These are phyloP conservation scores for Athene noctua DNA, from an alignment of 2,113 vertebrate genomes.

Conservation along the genomic window DNA sequence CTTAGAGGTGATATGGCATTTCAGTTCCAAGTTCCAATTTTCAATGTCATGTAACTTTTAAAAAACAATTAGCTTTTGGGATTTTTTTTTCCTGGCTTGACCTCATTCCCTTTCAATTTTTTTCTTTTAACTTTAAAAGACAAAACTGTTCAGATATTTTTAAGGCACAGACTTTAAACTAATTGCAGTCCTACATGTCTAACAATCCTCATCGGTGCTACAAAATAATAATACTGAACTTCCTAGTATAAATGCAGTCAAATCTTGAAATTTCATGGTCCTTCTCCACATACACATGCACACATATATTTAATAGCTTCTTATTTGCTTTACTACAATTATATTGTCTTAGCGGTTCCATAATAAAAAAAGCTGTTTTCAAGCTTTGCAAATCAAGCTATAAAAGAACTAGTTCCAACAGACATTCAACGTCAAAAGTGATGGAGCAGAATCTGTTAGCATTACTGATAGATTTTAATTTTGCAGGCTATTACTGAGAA, in stretches of 20 bases:
- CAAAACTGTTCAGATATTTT: background rate
- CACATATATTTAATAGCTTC: background rate
- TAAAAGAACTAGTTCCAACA: background rate
- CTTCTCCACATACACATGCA: background rate
- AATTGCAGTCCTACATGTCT: background rate
- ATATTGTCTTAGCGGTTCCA: background rate
- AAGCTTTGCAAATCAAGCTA: background rate
- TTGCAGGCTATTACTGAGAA: background rate
- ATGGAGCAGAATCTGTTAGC: background rate
- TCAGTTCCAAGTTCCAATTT: background rate
- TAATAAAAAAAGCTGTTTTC: background rate
- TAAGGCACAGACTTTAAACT: background rate
- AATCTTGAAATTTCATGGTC: background rate
- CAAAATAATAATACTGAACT: background rate
- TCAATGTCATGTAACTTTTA: background rate
- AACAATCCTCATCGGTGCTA: background rate
- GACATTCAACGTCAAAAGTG: background rate
- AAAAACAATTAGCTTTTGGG: background rate
- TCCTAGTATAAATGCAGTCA: background rate
- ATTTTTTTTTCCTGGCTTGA: background rate
- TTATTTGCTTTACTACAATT: background rate
- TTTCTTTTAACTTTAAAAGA: background rate
- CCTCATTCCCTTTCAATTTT: background rate
- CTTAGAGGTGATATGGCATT: background rate
- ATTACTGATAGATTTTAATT: background rate